Evolutionary conservation across 2,797 vertebrate genomes (phyloP).

Genomic region (Furcifer pardalis): DNA sequence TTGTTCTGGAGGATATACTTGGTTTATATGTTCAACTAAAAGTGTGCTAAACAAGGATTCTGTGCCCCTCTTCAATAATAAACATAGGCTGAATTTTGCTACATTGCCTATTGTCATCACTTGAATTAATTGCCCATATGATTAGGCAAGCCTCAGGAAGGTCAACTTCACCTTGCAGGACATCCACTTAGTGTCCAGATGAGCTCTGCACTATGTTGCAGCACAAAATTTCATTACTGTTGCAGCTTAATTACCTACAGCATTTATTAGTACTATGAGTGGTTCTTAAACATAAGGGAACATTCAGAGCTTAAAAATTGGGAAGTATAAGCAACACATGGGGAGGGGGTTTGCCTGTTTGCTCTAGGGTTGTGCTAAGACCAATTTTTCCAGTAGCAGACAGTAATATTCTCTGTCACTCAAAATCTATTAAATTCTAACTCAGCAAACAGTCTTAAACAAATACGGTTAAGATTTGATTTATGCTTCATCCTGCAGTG

Average conservation of each 20-base stretch:
- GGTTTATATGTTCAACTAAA: neutral
- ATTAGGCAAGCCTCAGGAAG: neutral
- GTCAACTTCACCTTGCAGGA: neutral
- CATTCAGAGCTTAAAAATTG: neutral
- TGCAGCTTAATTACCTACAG: neutral
- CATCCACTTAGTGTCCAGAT: no score
- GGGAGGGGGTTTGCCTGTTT: neutral
- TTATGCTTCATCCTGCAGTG: neutral
- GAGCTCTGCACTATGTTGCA: neutral
- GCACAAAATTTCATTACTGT: neutral
- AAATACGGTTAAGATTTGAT: neutral
- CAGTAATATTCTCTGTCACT: neutral
- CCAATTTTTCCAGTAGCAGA: neutral
- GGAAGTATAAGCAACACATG: neutral
- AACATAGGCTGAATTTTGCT: no score
- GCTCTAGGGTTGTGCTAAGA: neutral
- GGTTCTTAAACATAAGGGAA: neutral
- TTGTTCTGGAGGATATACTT: neutral
- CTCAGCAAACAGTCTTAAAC: conserved; percentile 5
- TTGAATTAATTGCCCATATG: neutral
- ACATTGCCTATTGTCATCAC: neutral
- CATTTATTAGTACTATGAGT: neutral
- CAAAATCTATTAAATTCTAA: conserved; percentile 18
- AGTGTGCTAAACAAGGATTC: neutral
- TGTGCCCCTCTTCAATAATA: no score